Base-by-base conservation (phyloP, 2,113 vertebrate genomes). In the Anolis sagrei region DNA sequence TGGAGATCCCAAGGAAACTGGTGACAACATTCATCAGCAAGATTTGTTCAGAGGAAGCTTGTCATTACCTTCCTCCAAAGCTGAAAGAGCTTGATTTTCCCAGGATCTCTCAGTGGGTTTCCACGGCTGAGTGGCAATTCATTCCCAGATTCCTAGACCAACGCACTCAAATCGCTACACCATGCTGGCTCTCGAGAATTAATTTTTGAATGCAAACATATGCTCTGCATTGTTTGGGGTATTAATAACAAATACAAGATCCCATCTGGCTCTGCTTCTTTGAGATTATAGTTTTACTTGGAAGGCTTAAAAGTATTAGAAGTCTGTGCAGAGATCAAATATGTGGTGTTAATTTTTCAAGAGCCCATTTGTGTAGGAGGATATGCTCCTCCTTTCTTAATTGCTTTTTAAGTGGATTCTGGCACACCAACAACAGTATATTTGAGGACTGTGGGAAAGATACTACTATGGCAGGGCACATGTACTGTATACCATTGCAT, bases 401-500 rank as follows among this genome's bases (percentile, higher is more conserved):
- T 36, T 81, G 32, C 7, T 73, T 81, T 68, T 82, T 29, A 82
- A 86, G n/a, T n/a, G 34, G 79, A 68, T 79, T 72, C 29, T 76
- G 74, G 74, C 44, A 77, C 19, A 7, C 21, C 64, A 32, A 36
- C 39, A 4, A 44, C 39, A 44, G 62, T 77, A 81, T 39, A 25
- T 10, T 25, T 13, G 4, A n/a, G 64, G 44, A 8, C 58, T 11
- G 58, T 79, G 76, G 58, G 54, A 27, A 18, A 54, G 8, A 36
- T 74, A 21, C 6, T 27, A 8, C 0, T 0, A 7, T 21, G 1
- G 0, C 0, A 68, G 69, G 7, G 11, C 78, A 79, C 70, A 2
- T 0, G 0, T 0, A 16, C 34, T 0, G 0, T 0, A 16, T 39
- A 44, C 0, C 23, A 16, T 0, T 64, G 0, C 0, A 1, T 58